phyloP scores from a whole-genome alignment of 2,113 vertebrate genomes.

The Pollachius pollachius region DNA sequence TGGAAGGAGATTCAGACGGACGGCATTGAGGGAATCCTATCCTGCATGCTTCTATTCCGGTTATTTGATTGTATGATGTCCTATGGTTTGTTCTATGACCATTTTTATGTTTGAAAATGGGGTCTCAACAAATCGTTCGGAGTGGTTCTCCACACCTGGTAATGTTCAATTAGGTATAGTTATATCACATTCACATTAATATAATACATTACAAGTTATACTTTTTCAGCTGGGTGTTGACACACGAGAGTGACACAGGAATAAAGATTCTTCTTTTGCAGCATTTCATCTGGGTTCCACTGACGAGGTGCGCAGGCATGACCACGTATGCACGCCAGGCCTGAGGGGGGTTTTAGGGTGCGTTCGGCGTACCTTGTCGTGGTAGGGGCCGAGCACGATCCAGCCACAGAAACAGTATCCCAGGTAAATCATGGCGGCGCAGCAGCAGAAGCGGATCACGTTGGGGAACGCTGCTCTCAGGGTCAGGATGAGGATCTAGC shows the following conservation, averaged over 20 bases:
- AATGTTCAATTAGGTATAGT: too few relatives aligned
- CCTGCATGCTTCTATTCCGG: too few relatives aligned
- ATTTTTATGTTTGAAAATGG: too few relatives aligned
- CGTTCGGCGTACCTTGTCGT: conserved; percentile 79
- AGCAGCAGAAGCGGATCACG: conserved; percentile 88
- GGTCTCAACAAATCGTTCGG: too few relatives aligned
- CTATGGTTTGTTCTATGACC: neutral
- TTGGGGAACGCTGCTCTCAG: conserved; percentile 86
- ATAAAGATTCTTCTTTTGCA: too few relatives aligned
- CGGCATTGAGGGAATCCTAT: neutral
- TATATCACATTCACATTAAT: too few relatives aligned
- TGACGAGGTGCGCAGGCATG: neutral
- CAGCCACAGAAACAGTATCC: conserved; percentile 98
- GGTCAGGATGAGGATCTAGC: conserved; percentile 71
- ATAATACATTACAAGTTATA: too few relatives aligned
- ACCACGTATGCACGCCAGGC: neutral
- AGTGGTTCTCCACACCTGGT: too few relatives aligned
- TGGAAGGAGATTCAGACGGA: conserved; percentile 41
- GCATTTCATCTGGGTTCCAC: too few relatives aligned
- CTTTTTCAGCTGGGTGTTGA: too few relatives aligned
- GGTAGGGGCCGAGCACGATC: conserved; percentile 93
- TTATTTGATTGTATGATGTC: too few relatives aligned
- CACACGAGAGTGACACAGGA: too few relatives aligned
- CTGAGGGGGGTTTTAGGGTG: neutral
- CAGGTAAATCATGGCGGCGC: conserved; percentile 93